Conservation (phyloP, 1,140 invertebrate species). For the Vanessa tameamea region DNA sequence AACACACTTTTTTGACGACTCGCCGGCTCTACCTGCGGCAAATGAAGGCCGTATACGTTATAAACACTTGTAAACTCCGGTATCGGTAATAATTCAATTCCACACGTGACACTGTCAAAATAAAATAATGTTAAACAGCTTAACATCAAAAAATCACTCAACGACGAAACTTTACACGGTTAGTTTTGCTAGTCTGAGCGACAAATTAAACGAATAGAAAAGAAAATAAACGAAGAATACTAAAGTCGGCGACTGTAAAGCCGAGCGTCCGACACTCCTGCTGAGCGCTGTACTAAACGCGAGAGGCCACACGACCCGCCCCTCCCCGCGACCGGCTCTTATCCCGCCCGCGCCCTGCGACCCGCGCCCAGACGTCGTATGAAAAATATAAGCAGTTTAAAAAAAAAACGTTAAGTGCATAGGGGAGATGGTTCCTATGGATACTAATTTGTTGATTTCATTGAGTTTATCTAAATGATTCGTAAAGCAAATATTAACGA, state of each 20-base stretch:
- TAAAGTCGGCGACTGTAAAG: conserved; percentile 74
- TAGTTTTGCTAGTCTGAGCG: conserved; percentile 54
- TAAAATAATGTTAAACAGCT: conserved; percentile 54
- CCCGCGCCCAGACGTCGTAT: conserved; percentile 62
- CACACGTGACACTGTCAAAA: conserved; percentile 77
- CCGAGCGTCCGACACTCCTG: conserved; percentile 77
- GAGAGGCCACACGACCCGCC: conserved; percentile 73
- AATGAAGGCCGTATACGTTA: conserved; percentile 72
- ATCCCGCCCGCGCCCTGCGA: conserved; percentile 62
- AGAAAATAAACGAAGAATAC: conserved; percentile 80
- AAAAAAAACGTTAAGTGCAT: conserved; percentile 56
- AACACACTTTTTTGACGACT: conserved; percentile 62
- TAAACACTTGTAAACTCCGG: conserved; percentile 76
- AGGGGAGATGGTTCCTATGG: conserved; percentile 42
- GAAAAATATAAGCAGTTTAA: conserved; percentile 58
- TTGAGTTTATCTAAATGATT: conserved; percentile 38
- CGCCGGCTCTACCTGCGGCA: conserved; percentile 70
- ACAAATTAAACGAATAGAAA: conserved; percentile 80
- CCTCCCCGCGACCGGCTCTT: conserved; percentile 60
- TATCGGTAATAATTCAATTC: conserved; percentile 74
- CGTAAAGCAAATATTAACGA: conserved; percentile 17
- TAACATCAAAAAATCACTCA: conserved; percentile 59
- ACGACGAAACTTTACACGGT: conserved; percentile 57
- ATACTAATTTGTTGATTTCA: conserved; percentile 30
- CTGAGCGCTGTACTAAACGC: conserved; percentile 79